phyloP scores from a whole-genome alignment of 35 echinoderm and acorn worm species.

The Strongylocentrotus purpuratus region DNA sequence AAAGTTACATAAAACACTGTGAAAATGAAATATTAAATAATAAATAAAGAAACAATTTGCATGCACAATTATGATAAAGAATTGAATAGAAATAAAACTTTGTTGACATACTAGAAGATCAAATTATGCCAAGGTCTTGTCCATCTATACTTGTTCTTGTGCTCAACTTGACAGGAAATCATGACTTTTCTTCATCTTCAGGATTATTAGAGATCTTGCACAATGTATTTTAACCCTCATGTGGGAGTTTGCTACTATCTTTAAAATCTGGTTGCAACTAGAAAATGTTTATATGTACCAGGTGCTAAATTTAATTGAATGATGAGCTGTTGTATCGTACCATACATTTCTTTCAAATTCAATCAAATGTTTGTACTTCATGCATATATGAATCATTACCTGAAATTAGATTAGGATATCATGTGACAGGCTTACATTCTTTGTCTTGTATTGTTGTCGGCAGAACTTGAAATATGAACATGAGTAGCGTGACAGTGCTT shows the following conservation, averaged over 20 bases:
- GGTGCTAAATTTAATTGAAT: conserved; percentile 18
- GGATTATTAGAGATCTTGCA: neutral
- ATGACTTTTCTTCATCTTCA: neutral
- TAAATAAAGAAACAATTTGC: neutral
- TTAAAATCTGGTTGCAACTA: neutral
- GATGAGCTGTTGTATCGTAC: neutral
- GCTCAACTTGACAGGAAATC: neutral
- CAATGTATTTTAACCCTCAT: neutral
- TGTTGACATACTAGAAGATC: neutral
- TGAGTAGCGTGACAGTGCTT: neutral
- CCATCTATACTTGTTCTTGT: neutral
- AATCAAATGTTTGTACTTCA: neutral
- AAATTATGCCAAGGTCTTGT: neutral
- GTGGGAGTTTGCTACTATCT: neutral
- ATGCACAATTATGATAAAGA: neutral
- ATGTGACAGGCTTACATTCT: neutral
- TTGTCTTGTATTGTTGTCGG: neutral
- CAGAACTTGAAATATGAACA: neutral
- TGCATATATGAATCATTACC: neutral
- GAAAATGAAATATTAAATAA: no score
- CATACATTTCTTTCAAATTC: conserved; percentile 1
- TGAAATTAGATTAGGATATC: neutral
- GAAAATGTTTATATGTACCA: neutral
- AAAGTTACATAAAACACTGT: neutral
- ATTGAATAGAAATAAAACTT: neutral